phyloP scores from a whole-genome alignment of 2,888 invertebrate species.

The Laothoe populi region DNA sequence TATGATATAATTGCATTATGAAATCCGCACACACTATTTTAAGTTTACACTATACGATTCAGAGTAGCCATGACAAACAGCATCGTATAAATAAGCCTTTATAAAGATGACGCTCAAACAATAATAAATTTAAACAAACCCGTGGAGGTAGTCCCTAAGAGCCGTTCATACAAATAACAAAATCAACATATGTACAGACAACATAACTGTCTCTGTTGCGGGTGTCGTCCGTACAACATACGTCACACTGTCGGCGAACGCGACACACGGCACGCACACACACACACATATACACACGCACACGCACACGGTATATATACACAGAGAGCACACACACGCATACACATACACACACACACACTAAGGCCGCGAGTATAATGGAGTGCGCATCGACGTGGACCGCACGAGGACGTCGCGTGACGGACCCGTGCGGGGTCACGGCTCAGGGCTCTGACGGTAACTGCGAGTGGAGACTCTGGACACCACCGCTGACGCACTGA shows the following conservation, averaged over 20 bases:
- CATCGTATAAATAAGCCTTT: neutral
- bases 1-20: no score
- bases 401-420: neutral
- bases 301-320: conserved; percentile 5
- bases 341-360: conserved; percentile 24
- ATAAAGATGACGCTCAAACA: neutral
- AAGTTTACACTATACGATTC: no score
- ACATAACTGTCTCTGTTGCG: neutral
- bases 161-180: neutral
- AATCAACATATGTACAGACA: neutral
- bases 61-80: no score
- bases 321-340: conserved; percentile 14
- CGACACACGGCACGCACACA: no score
- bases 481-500: neutral
- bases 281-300: neutral
- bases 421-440: conserved; percentile 2
- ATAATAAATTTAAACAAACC: neutral
- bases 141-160: neutral
- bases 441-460: conserved; percentile 25
- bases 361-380: conserved; percentile 29
- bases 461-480: conserved; percentile 17
- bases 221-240: neutral
- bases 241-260: neutral
- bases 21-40: no score
- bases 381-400: conserved; percentile 3